Evolutionary conservation across 2,113 vertebrate species (phyloP).

Genomic region (Toxostoma redivivum): DNA sequence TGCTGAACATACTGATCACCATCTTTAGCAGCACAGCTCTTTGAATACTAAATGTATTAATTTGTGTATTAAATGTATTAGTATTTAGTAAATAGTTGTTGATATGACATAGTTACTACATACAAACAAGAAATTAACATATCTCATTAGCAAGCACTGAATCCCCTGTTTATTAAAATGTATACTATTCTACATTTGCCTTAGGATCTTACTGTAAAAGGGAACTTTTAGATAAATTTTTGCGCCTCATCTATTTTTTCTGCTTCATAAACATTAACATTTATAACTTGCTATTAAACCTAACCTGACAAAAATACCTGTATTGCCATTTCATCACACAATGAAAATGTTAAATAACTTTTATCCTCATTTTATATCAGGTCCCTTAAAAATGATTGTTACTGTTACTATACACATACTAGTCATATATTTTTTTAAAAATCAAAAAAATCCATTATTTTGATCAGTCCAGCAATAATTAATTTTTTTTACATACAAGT

Average conservation of each 20-base stretch:
- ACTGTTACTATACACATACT: not conserved
- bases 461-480: not conserved
- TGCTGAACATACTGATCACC: not conserved
- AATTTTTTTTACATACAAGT: not conserved
- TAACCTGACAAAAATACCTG: not conserved
- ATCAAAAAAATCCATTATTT: not conserved
- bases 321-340: not conserved
- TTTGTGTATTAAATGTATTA: no score
- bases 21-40: not conserved
- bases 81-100: not conserved
- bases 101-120: not conserved
- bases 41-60: not conserved
- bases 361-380: not conserved
- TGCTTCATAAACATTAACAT: not conserved
- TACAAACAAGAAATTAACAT: not conserved
- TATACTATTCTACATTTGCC: not conserved
- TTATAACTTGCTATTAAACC: not conserved
- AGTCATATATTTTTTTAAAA: not conserved
- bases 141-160: not conserved
- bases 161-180: not conserved
- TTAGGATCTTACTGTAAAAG: not conserved
- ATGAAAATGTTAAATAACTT: not conserved
- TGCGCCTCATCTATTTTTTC: not conserved
- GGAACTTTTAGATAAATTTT: not conserved
- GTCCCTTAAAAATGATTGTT: not conserved